Percentiles rank a stretch among this genome's conserved stretches.
phyloP scores from a whole-genome alignment of 2,113 vertebrate species.

The Nymphicus hollandicus region DNA sequence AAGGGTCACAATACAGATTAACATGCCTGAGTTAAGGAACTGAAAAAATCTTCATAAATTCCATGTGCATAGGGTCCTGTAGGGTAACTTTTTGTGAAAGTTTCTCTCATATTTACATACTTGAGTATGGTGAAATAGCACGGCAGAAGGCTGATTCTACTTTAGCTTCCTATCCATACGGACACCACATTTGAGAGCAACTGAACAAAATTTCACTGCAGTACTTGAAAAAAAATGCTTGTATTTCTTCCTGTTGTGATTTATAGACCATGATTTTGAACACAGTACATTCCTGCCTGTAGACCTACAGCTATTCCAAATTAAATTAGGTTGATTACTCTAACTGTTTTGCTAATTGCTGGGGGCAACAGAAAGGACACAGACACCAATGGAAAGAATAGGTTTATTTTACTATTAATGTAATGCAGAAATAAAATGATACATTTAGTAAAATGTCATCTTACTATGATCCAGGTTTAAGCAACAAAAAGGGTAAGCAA shows the following conservation, averaged over 20 bases:
- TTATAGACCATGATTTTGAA: not conserved
- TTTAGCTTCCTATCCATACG: not conserved
- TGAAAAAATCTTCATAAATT: not conserved
- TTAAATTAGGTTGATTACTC: not conserved
- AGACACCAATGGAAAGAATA: not conserved
- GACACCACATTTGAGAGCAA: not conserved
- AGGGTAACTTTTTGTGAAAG: fast-evolving
- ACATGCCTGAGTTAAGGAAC: not conserved
- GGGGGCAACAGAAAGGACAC: not conserved
- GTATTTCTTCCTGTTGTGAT: not conserved
- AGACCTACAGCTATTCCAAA: not conserved
- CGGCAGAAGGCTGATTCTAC: not conserved
- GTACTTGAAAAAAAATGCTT: not conserved
- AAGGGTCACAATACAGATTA: not conserved
- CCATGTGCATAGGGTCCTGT: fast-evolving
- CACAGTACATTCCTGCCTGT: not conserved
- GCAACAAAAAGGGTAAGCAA: too few relatives aligned
- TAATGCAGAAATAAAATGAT: not conserved
- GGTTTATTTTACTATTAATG: not conserved
- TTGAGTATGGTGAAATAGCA: not conserved
- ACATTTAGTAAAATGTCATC: not conserved
- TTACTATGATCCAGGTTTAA: not conserved
- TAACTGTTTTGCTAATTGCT: not conserved
- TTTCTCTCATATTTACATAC: not conserved
- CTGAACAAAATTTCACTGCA: not conserved